Evolutionary conservation across 2,797 vertebrate genomes (phyloP).

Genomic region (Lagodon rhomboides): DNA sequence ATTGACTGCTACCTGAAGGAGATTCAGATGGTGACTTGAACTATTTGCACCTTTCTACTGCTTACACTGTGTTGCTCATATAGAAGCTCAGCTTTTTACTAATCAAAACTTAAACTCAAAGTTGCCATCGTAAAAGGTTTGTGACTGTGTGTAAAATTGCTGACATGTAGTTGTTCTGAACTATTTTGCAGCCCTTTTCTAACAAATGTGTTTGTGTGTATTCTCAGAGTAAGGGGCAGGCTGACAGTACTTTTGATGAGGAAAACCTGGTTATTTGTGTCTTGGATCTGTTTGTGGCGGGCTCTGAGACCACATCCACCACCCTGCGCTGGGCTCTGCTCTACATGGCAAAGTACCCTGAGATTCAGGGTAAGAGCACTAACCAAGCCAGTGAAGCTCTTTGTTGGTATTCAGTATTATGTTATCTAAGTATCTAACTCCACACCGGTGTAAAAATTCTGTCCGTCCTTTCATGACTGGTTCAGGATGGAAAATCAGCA

Average conservation of each 20-base stretch:
- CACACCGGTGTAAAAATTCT: no score
- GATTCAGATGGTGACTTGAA: slow-evolving; percentile 79
- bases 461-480: no score
- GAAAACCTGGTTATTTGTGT: slow-evolving; percentile 79
- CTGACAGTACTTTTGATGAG: slow-evolving; percentile 77
- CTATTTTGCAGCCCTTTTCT: not conserved
- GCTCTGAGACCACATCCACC: slow-evolving; percentile 86
- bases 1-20: slow-evolving; percentile 88
- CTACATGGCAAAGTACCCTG: slow-evolving; percentile 83
- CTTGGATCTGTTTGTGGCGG: slow-evolving; percentile 82
- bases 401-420: not conserved
- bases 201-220: not conserved
- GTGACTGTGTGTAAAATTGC: not conserved
- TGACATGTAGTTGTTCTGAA: not conserved
- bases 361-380: slow-evolving; percentile 85
- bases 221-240: slow-evolving; percentile 60
- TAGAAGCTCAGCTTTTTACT: not conserved
- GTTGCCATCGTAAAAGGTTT: not conserved
- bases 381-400: not conserved
- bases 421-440: not conserved
- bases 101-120: not conserved
- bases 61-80: not conserved
- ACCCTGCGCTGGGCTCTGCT: slow-evolving; percentile 87
- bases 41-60: not conserved
- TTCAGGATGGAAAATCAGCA: not conserved